Conservation (phyloP, 2,888 invertebrate genomes). For the Byasa hedistus region DNA sequence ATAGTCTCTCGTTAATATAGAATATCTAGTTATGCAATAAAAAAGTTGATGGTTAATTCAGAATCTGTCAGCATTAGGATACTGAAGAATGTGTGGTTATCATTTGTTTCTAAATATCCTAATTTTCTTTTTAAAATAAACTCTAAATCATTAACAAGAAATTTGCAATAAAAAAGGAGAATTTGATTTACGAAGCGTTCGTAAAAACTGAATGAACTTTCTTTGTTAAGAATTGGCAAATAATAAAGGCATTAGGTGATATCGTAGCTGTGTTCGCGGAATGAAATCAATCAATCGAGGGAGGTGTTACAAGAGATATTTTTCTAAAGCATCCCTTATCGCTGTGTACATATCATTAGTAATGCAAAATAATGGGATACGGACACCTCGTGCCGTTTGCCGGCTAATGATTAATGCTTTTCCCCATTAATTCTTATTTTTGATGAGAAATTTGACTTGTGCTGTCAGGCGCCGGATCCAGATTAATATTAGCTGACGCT, state of each 20-base stretch:
- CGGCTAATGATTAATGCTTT: conserved; percentile 77
- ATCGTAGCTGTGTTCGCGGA: conserved; percentile 16
- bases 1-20: too few species aligned
- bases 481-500: conserved; percentile 78
- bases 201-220: conserved; percentile 4
- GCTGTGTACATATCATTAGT: conserved; percentile 78
- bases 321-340: conserved; percentile 72
- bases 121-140: neutral
- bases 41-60: too few species aligned
- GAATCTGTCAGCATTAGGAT: neutral
- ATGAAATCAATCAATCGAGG: conserved; percentile 48
- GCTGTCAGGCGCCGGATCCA: conserved; percentile 76
- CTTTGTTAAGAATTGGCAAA: conserved; percentile 15
- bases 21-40: too few species aligned
- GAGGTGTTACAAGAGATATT: conserved; percentile 62
- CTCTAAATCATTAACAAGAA: neutral
- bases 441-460: conserved; percentile 80
- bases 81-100: neutral
- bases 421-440: conserved; percentile 80
- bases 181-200: neutral
- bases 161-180: neutral
- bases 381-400: conserved; percentile 79
- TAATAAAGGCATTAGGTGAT: conserved; percentile 18
- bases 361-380: conserved; percentile 80
- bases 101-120: neutral